These are phyloP conservation scores for Strigamia transsilvanica DNA, from an alignment of 2,888 invertebrate species.

Conservation along the genomic window DNA sequence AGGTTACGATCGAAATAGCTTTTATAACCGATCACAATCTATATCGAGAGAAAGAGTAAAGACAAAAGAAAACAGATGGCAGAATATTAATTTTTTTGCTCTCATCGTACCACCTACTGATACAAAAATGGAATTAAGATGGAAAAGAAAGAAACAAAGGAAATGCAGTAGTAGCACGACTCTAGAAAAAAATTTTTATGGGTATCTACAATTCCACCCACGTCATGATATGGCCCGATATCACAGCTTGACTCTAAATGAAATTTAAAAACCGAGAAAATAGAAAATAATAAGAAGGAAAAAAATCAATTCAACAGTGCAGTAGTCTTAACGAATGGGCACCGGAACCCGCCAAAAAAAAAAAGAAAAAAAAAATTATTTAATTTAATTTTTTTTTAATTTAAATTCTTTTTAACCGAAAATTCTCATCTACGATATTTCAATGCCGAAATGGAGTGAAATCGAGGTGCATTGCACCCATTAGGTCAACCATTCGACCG, in stretches of 20 bases:
- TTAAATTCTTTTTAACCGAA: no score
- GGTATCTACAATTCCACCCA: not conserved
- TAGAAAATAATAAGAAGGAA: not conserved
- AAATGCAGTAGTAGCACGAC: not conserved
- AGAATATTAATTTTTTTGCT: not conserved
- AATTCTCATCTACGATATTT: no score
- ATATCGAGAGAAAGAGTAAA: not conserved
- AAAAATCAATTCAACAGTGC: not conserved
- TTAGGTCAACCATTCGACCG: not conserved
- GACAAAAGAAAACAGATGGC: not conserved
- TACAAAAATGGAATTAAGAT: constrained; percentile 1
- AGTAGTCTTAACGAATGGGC: no score
- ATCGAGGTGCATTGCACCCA: no score
- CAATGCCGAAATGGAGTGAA: no score
- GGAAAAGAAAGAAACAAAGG: not conserved
- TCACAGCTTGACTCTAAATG: constrained; percentile 1
- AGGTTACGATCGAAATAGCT: constrained; percentile 13
- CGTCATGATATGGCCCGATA: not conserved
- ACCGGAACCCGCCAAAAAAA: no score
- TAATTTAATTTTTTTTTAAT: no score
- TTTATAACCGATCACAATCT: not conserved
- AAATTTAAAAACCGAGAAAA: not conserved
- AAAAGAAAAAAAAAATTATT: no score
- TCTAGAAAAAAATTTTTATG: not conserved
- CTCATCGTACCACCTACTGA: not conserved